A percentile compares a stretch with the other conserved stretches of the same genome.
phyloP scores from a whole-genome alignment of 2,888 invertebrate genomes.

The Drymonia ruficornis region DNA sequence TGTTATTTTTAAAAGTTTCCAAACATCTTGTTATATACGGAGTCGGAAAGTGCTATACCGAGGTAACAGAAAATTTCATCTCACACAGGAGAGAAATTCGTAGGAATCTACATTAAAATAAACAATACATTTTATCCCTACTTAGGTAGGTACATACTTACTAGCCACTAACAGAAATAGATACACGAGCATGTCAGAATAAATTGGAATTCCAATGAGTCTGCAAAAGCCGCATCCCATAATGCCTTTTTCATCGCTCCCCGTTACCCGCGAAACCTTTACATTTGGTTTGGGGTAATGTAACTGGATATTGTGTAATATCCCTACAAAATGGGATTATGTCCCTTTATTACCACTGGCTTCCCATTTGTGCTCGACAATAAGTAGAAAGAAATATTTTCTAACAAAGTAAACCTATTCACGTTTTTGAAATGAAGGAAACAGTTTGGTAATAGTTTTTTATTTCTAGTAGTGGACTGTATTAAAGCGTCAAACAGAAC shows the following conservation, averaged over 20 bases:
- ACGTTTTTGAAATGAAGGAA: not conserved
- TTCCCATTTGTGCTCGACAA: slow-evolving; percentile 28
- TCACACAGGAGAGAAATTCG: too few species aligned
- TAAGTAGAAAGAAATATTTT: slow-evolving; percentile 21
- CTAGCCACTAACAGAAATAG: not conserved
- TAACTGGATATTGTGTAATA: slow-evolving; percentile 39
- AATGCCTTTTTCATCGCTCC: slow-evolving; percentile 25
- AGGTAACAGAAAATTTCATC: too few species aligned
- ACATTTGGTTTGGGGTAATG: slow-evolving; percentile 29
- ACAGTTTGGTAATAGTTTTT: not conserved
- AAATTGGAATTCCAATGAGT: not conserved
- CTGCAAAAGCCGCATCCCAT: not conserved
- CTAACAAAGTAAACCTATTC: not conserved
- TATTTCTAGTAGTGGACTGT: too few species aligned
- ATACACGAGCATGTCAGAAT: not conserved
- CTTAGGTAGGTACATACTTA: too few species aligned
- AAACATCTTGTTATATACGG: not conserved
- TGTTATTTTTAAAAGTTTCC: not conserved
- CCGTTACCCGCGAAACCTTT: slow-evolving; percentile 27
- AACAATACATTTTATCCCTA: too few species aligned
- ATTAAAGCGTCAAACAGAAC: too few species aligned
- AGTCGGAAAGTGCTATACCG: too few species aligned
- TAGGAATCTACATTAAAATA: too few species aligned
- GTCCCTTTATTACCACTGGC: slow-evolving; percentile 37
- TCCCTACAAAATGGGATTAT: slow-evolving; percentile 39